Base-by-base conservation (phyloP, 2,113 vertebrate species). In the Labrus mixtus region DNA sequence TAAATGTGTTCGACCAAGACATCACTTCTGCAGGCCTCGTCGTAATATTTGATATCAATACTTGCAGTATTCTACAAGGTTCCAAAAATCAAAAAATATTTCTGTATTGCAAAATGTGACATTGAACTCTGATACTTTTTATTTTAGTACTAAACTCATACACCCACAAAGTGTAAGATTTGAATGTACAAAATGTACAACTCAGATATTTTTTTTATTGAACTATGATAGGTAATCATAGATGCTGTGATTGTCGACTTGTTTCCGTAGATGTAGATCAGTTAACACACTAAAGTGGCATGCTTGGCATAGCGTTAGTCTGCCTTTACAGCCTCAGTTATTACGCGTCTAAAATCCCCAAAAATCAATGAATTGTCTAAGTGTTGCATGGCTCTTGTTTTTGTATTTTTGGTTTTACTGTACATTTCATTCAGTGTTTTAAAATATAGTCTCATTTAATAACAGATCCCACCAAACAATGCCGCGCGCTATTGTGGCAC, bases 401-500 rank as follows among this genome's bases (percentile, higher is more conserved):
- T 39, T 39, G 8, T 63, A 33, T 33, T 33, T 33, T 33, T 3
- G 59, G 11, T 67, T 70, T 68, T 48, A 73, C 68, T 73, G 6
- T 63, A 17, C 1, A 16, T 61, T 57, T 65, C 9, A 74, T 66
- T 81, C 50, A 48, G 51, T 62, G 10, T 16, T 61, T 6, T 41
- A 64, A 68, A 48, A 46, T 61, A 37, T 29, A 23, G 61, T 43
- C 39, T 68, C 29, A 69, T 4, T 51, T 74, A 9, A 54, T 59
- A 25, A 29, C 19, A 53, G 39, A 25, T 53, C 82, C 73, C 60
- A 74, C 61, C 53, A 59, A 71, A 50, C n/a, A 48, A 50, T 55
- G 37, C 59, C 66, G 16, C 68, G 59, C 57, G 20, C 33, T 57
- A 78, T 29, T 68, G 63, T 67, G 60, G 63, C 63, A 69, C 67